phyloP scores from a whole-genome alignment of 2,888 invertebrate species.

The Clunio marinus region DNA sequence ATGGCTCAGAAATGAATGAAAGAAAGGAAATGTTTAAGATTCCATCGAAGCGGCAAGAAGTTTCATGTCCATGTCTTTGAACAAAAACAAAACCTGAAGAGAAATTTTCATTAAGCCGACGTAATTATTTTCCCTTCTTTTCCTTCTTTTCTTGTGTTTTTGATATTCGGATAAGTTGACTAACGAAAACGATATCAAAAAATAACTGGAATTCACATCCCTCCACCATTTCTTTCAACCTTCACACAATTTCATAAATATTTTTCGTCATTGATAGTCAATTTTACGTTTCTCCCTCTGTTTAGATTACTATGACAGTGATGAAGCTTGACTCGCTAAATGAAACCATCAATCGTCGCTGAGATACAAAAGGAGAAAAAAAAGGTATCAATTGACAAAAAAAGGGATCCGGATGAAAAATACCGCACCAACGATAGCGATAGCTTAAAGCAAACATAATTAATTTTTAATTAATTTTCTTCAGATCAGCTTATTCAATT shows the following conservation, averaged over 20 bases:
- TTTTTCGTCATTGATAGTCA: too few species aligned
- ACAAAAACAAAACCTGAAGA: constrained; percentile 8
- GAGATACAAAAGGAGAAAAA: constrained; percentile 13
- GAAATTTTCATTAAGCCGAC: constrained; percentile 33
- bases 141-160: neutral
- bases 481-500: too few species aligned
- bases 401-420: neutral
- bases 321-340: neutral
- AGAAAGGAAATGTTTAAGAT: neutral
- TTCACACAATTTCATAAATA: too few species aligned
- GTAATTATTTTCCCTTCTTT: constrained; percentile 36
- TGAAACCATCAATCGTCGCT: constrained; percentile 14
- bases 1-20: neutral
- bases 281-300: too few species aligned
- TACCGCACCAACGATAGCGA: neutral
- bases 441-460: constrained; percentile 10
- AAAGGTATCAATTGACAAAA: neutral
- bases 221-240: neutral
- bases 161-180: constrained; percentile 5
- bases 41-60: neutral
- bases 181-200: neutral
- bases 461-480: constrained; percentile 36
- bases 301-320: neutral
- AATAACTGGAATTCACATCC: neutral
- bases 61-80: neutral